Conservation (phyloP, 2,113 vertebrate genomes). For the mouse (Mus musculus) region GRCm39 chr13:41613501-41614000, state of each 20-base stretch:
- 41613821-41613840: background rate
- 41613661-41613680: slow-evolving; percentile 16
- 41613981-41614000: background rate
- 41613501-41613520: slow-evolving; percentile 26
- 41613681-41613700: background rate
- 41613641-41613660: slow-evolving; percentile 14
- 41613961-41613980: background rate
- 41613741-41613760: background rate
- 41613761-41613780: background rate
- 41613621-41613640: slow-evolving; percentile 26
- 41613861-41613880: background rate
- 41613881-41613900: background rate
- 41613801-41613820: background rate
- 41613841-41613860: background rate
- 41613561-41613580: slow-evolving; percentile 59
- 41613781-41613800: background rate
- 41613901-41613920: background rate
- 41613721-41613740: background rate
- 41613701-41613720: background rate
- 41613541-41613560: slow-evolving; percentile 32
- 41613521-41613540: slow-evolving; percentile 66
- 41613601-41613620: slow-evolving; percentile 39
- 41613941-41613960: background rate
- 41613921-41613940: fast-evolving
- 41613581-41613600: slow-evolving; percentile 9